Base-by-base conservation (phyloP, 2,113 vertebrate genomes). In the Sitta europaea region DNA sequence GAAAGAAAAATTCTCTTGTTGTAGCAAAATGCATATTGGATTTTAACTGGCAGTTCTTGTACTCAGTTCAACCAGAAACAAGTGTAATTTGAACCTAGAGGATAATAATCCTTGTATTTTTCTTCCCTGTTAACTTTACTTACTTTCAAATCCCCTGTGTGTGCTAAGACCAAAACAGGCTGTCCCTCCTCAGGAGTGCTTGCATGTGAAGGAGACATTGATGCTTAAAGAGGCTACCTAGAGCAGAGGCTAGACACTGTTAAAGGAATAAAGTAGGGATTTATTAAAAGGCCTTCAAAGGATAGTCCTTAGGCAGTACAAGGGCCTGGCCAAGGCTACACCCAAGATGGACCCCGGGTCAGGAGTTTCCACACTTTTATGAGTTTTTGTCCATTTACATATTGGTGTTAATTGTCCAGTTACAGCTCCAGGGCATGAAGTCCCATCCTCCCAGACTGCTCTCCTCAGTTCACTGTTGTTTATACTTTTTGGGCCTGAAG, bases 1-100 rank as follows among this genome's bases (percentile, higher is more conserved):
- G 77, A 66, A 95, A 97, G 82, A 97, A 91, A 97, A 68, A 94
- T 97, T 97, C 33, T 95, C 91, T 71, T 97, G 95, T 98, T 51
- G 93, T 98, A 55, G 27, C 40, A 87, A 81, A 85, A 47, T 29
- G 9, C 6, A 13, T 70, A 27, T 21, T 57, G 31, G 7, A 36
- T 70, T 94, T 88, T 65, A 76, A 7, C 33, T 54, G n/a, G 12
- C 36, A 73, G 8, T 66, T 53, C 36, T 75, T 68, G 27, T 47
- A 16, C 23, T 54, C 25, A 15, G 29, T 67, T 93, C 27, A 76
- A 24, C 7, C 15, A 73, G 13, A 79, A 94, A 55, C 10, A 53
- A 50, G 27, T 35, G 43, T 57, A 63, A 83, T 61, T 86, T 83
- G 50, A 94, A 68, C 36, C 18, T 20, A 28, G 51, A 78, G 7